Conservation (phyloP, 2,888 invertebrate species). For the Chironomus tentans region DNA sequence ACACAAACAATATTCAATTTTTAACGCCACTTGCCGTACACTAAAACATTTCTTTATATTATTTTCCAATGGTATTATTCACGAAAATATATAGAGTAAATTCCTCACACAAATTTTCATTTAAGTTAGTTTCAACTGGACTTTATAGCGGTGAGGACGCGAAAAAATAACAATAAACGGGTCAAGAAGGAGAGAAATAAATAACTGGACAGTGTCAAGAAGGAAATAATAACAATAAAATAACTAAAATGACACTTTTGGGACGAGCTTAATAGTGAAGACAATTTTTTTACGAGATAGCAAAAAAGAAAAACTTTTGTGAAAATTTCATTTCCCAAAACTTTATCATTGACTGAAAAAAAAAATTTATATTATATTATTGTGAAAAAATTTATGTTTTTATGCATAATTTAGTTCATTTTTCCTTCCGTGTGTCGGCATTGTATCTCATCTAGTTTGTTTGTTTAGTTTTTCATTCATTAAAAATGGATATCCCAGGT, state of each 20-base stretch:
- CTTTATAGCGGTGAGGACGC: neutral
- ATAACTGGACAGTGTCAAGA: too few species aligned
- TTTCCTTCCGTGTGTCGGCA: neutral
- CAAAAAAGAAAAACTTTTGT: neutral
- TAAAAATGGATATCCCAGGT: conserved; percentile 24
- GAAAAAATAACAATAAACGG: neutral
- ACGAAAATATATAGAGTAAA: neutral
- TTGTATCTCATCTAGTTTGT: neutral
- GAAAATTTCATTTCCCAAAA: neutral
- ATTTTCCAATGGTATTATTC: neutral
- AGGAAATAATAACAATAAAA: neutral
- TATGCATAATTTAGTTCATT: neutral
- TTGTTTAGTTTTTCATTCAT: neutral
- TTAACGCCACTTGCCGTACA: neutral
- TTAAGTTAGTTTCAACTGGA: neutral
- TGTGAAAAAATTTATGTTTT: neutral
- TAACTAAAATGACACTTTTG: neutral
- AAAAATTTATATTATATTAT: neutral
- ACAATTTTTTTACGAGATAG: neutral
- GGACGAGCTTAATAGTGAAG: neutral
- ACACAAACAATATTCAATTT: conserved; percentile 1
- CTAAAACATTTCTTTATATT: neutral
- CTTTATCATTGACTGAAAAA: neutral
- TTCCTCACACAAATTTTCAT: neutral
- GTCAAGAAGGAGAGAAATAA: neutral